Evolutionary conservation across 2,113 vertebrate species (phyloP), one percentile per base, ranked within the genome.

Genomic region (Cervus canadensis): DNA sequence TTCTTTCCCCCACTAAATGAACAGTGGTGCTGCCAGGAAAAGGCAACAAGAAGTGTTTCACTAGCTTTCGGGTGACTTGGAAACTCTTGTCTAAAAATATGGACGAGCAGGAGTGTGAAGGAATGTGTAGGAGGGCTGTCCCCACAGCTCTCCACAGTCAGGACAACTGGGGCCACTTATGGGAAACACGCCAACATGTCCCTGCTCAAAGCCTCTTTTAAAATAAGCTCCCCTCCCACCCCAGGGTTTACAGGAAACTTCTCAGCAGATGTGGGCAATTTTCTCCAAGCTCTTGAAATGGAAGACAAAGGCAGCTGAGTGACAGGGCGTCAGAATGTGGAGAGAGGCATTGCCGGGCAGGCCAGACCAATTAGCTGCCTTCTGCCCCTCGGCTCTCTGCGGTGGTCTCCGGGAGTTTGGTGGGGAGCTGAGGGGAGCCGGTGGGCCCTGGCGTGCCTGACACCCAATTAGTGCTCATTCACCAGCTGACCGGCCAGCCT

Each of bases 401-500:
- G 43, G 96, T 89, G 90, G 94, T 96, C 90, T 92, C 36, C 0
- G 7, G 33, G 96, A 91, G 91, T 57, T 45, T 30, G 88, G 64
- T 48, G 78, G 82, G 67, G 94, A 89, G 57, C 64, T 4, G 60
- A 94, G 82, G 97, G 92, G 62, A 93, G 62, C 94, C 2, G 1
- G 84, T 79, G 88, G 88, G 86, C 86, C 86, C 78, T 57, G 67
- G 91, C 1, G 0, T 83, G 52, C 94, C 90, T 97, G 97, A 97
- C 95, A 97, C 89, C 97, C 97, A 98, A 90, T 97, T 97, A 98
- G 97, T 82, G 62, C 90, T 91, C 94, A 67, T 87, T 98, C 87
- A 3, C 71, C 97, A 98, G 96, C 93, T 91, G 95, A 97, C 96
- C 26, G 0, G 95, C 93, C 59, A 8, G 95, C 71, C 91, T 30